Conservation (phyloP, 2,888 invertebrate genomes). For the Cheilosia grossa region DNA sequence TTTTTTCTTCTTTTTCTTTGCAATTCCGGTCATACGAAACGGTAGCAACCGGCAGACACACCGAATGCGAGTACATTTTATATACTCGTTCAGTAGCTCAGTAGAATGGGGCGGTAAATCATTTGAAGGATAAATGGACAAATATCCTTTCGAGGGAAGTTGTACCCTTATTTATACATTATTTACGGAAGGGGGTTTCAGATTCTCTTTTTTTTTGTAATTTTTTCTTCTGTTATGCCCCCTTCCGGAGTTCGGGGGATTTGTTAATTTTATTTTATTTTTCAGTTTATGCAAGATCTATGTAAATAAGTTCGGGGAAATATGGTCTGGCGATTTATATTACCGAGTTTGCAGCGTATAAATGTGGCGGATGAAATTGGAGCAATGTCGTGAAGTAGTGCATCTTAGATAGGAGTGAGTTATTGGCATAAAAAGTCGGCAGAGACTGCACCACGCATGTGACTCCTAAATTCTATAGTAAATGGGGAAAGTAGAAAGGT, state of each 20-base stretch:
- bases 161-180: conserved; percentile 66
- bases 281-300: conserved; percentile 30
- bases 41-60: neutral
- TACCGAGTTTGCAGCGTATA: neutral
- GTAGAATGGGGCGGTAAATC: conserved; percentile 59
- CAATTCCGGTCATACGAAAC: conserved; percentile 40
- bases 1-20: conserved; percentile 20
- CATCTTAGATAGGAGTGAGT: conserved; percentile 13
- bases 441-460: neutral
- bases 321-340: neutral
- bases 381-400: conserved; percentile 8
- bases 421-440: neutral
- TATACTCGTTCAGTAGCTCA: conserved; percentile 36
- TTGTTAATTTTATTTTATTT: conserved; percentile 46
- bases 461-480: too few species aligned
- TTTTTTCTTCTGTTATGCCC: neutral
- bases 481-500: too few species aligned
- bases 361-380: neutral
- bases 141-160: conserved; percentile 68
- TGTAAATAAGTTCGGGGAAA: conserved; percentile 26
- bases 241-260: conserved; percentile 19
- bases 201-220: neutral
- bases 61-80: conserved; percentile 47
- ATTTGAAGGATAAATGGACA: conserved; percentile 73
- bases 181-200: conserved; percentile 46